These are phyloP conservation scores for Stenodema calcarata DNA, from an alignment of 2,888 invertebrate species.

Conservation along the genomic window DNA sequence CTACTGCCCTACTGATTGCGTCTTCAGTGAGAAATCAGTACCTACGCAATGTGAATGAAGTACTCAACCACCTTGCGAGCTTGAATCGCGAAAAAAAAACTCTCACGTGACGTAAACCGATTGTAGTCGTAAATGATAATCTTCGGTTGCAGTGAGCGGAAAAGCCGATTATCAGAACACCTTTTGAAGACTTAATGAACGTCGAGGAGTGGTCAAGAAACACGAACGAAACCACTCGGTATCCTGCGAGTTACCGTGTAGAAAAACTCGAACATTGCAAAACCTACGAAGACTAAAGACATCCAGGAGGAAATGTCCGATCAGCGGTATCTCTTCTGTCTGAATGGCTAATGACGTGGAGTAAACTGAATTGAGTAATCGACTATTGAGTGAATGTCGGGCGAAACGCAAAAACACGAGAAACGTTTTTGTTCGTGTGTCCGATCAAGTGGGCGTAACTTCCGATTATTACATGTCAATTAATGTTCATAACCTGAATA, in stretches of 20 bases:
- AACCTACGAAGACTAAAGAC: background rate
- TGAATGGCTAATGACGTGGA: background rate
- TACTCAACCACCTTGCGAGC: background rate
- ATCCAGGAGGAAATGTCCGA: background rate
- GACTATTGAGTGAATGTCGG: background rate
- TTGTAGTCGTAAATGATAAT: background rate
- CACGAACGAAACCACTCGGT: background rate
- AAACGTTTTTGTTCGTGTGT: background rate
- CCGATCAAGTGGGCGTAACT: background rate
- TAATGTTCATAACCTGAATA: background rate
- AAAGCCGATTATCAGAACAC: background rate
- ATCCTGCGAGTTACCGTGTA: background rate
- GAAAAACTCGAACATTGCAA: background rate
- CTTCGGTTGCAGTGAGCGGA: background rate
- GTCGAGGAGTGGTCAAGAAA: background rate
- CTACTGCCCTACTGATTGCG: too few relatives aligned
- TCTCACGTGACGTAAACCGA: background rate
- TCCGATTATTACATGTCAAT: background rate
- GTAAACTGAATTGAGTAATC: background rate
- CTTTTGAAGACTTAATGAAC: background rate
- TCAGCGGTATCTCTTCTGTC: background rate
- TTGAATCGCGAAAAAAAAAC: background rate
- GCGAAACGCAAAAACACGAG: background rate
- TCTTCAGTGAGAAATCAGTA: background rate
- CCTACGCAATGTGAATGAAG: background rate